Conservation (phyloP, 1,140 invertebrate species). For the Papilio xuthus region DNA sequence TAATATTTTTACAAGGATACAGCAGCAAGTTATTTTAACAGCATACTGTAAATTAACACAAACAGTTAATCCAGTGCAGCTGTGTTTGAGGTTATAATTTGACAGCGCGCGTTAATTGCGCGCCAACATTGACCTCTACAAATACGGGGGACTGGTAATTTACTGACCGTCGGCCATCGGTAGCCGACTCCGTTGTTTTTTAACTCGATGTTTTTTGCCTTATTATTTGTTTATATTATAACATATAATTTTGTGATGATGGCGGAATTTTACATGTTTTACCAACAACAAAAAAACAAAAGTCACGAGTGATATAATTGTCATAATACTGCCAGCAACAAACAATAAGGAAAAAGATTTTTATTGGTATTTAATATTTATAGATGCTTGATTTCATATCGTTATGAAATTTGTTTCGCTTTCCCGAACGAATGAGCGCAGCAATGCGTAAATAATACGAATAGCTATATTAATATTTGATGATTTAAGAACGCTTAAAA, state of each 20-base stretch:
- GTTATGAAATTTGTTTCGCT: neutral
- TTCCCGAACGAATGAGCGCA: neutral
- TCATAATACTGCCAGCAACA: neutral
- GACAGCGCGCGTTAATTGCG: conserved; percentile 21
- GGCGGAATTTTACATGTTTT: neutral
- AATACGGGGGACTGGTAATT: conserved; percentile 1
- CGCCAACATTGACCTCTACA: conserved; percentile 28
- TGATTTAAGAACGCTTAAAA: neutral
- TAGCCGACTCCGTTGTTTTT: neutral
- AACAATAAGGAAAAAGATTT: neutral
- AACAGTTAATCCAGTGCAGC: conserved; percentile 13
- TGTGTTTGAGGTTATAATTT: conserved; percentile 37
- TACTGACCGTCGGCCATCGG: neutral
- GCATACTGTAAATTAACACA: conserved; percentile 10
- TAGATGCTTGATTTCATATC: neutral
- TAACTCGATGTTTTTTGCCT: neutral
- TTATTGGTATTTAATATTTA: neutral
- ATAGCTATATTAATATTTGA: neutral
- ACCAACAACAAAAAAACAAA: neutral
- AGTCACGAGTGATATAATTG: neutral
- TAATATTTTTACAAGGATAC: neutral
- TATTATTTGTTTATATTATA: neutral
- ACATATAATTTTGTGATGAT: no score
- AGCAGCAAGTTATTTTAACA: neutral
- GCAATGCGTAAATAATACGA: neutral